Evolutionary conservation across 2,113 vertebrate genomes (phyloP).

Genomic region (Eleginops maclovinus): DNA sequence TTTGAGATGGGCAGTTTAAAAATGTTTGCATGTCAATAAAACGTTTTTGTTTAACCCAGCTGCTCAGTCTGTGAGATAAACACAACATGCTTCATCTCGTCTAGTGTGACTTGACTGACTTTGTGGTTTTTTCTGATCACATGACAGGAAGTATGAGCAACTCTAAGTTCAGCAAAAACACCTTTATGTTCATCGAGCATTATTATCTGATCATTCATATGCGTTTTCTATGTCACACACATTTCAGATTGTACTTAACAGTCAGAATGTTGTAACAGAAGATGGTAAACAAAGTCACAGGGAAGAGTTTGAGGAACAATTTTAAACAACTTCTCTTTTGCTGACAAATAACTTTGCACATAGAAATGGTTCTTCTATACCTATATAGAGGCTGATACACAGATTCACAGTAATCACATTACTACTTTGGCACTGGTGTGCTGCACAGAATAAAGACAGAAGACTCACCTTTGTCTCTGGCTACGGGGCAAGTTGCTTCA

Average conservation of each 20-base stretch:
- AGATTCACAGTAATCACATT: background rate
- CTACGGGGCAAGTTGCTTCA: slow-evolving; percentile 85
- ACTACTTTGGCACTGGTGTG: background rate
- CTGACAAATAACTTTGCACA: background rate
- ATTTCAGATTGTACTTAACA: background rate
- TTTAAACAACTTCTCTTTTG: slow-evolving; percentile 27
- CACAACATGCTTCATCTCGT: slow-evolving; percentile 18
- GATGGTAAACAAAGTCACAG: background rate
- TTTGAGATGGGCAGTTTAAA: background rate
- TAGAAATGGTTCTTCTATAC: background rate
- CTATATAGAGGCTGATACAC: background rate
- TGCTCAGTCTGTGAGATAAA: background rate
- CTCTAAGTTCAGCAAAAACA: slow-evolving; percentile 44
- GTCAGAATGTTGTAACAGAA: background rate
- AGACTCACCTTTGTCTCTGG: slow-evolving; percentile 86
- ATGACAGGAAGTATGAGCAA: slow-evolving; percentile 76
- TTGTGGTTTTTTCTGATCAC: slow-evolving; percentile 73
- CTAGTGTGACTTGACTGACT: slow-evolving; percentile 28
- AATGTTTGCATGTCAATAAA: background rate
- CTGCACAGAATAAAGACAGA: background rate
- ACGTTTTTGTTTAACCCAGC: background rate
- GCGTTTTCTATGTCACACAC: background rate
- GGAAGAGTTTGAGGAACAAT: slow-evolving; percentile 28
- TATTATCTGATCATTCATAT: background rate
- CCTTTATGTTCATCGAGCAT: background rate